Conservation (phyloP, 1,140 invertebrate species). For the Hestina assimilis region DNA sequence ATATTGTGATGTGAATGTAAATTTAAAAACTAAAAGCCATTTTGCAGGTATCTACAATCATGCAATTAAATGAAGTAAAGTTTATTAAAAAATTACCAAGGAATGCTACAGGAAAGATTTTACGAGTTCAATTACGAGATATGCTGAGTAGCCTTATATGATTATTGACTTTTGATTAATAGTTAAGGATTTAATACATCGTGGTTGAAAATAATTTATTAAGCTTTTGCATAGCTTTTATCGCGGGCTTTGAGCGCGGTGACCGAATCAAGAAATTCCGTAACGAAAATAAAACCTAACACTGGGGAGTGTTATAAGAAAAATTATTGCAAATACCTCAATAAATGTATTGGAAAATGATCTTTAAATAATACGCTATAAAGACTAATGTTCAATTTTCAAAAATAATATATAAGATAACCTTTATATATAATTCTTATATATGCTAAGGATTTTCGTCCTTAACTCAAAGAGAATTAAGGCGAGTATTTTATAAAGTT, state of each 20-base stretch:
- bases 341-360: too few relatives aligned
- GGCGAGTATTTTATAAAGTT: too few relatives aligned
- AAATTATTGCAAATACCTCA: background rate
- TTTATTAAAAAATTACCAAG: constrained; percentile 77
- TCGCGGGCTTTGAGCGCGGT: too few relatives aligned
- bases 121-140: constrained; percentile 53
- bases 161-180: background rate
- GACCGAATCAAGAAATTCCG: too few relatives aligned
- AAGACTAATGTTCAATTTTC: too few relatives aligned
- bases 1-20: background rate
- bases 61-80: constrained; percentile 69
- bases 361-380: too few relatives aligned
- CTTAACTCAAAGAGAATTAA: too few relatives aligned
- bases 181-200: background rate
- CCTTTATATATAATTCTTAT: too few relatives aligned
- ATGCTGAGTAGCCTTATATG: constrained; percentile 23
- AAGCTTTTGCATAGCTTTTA: too few relatives aligned
- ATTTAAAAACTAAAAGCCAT: constrained; percentile 7
- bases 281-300: too few relatives aligned
- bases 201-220: background rate
- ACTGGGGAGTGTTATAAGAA: background rate
- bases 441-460: too few relatives aligned
- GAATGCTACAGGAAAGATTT: constrained; percentile 67
- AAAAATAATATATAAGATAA: too few relatives aligned
- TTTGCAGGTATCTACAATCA: constrained; percentile 46